Percentiles rank a stretch among this genome's conserved stretches.
phyloP scores from a whole-genome alignment of 30 jellyfish, hydroid and myxozoan genomes.

The Hydractinia symbiolongicarpus region DNA sequence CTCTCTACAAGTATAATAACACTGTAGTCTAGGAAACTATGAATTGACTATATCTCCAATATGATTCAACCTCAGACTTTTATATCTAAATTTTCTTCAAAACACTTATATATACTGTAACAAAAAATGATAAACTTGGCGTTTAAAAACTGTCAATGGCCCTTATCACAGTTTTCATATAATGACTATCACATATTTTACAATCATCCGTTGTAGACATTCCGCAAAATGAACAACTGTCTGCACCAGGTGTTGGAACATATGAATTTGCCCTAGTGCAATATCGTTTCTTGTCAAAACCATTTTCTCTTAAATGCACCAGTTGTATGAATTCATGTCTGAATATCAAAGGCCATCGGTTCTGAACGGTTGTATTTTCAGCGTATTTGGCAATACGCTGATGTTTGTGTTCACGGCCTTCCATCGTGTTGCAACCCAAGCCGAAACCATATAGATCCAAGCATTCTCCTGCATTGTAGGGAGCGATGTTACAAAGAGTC shows the following conservation, averaged over 20 bases:
- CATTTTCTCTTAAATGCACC: not conserved
- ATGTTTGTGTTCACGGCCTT: conserved; percentile 14
- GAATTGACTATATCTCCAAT: no score
- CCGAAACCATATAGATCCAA: not conserved
- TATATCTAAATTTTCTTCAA: no score
- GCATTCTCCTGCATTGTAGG: not conserved
- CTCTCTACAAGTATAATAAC: no score
- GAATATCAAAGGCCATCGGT: not conserved
- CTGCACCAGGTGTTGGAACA: not conserved
- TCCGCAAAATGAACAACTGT: no score
- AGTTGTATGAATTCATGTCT: conserved; percentile 7
- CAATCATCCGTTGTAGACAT: no score
- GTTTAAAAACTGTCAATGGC: no score
- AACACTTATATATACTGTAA: no score
- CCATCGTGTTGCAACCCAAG: conserved; percentile 9
- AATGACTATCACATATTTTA: no score
- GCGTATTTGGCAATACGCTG: conserved; percentile 3
- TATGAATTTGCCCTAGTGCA: not conserved
- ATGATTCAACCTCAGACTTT: no score
- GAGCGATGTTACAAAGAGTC: not conserved
- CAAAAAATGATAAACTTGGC: no score
- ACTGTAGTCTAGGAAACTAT: no score
- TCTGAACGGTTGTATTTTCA: not conserved
- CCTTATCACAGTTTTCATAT: no score
- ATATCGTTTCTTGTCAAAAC: not conserved